phyloP scores from a whole-genome alignment of 2,888 invertebrate genomes.

The Drosophila paranaensis region DNA sequence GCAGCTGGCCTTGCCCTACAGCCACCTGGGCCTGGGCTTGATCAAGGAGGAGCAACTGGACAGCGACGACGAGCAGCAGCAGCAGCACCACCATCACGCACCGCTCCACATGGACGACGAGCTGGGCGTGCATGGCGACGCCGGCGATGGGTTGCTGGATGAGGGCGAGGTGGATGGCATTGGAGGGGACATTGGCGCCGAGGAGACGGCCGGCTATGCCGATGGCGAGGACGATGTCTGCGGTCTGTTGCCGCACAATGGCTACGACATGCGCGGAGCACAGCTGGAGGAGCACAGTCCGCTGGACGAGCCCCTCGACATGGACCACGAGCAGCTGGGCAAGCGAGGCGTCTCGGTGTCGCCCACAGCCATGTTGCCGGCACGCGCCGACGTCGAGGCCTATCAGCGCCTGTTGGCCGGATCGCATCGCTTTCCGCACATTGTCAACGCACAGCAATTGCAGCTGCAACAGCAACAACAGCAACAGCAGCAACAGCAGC shows the following conservation, averaged over 20 bases:
- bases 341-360: constrained; percentile 48
- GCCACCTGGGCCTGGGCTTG: constrained; percentile 59
- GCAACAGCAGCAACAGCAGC: constrained; percentile 44
- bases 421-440: constrained; percentile 68
- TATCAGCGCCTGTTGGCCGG: constrained; percentile 69
- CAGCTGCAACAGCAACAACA: constrained; percentile 54
- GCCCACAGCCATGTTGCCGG: constrained; percentile 37
- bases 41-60: constrained; percentile 72
- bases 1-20: constrained; percentile 51
- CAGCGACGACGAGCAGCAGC: constrained; percentile 69
- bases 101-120: constrained; percentile 30
- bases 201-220: constrained; percentile 76
- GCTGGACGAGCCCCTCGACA: constrained; percentile 31
- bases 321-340: constrained; percentile 53
- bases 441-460: constrained; percentile 72
- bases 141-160: constrained; percentile 34
- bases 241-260: constrained; percentile 64
- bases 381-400: constrained; percentile 65
- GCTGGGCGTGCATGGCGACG: constrained; percentile 17
- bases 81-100: constrained; percentile 30
- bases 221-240: constrained; percentile 75
- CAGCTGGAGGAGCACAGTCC: constrained; percentile 43
- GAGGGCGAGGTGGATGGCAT: constrained; percentile 69
- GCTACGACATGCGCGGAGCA: constrained; percentile 55
- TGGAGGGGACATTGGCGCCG: constrained; percentile 64